These are phyloP conservation scores for Drosophila atripex DNA, from an alignment of 2,888 invertebrate species.

Conservation along the genomic window DNA sequence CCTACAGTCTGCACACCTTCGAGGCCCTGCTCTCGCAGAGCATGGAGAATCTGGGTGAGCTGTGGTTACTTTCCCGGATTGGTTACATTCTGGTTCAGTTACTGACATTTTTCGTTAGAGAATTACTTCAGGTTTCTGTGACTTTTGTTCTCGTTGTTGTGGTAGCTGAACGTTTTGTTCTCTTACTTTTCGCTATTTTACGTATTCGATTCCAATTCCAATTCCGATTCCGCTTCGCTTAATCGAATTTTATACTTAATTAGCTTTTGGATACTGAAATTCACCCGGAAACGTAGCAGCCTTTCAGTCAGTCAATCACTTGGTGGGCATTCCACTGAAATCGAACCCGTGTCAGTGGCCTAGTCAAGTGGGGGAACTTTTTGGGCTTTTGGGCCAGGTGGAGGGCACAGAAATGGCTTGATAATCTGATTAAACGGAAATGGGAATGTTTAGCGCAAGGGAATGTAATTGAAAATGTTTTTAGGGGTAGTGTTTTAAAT, in stretches of 20 bases:
- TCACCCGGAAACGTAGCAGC: conserved; percentile 11
- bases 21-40: conserved; percentile 96
- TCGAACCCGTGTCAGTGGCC: conserved; percentile 40
- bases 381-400: conserved; percentile 9
- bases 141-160: conserved; percentile 59
- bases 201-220: conserved; percentile 13
- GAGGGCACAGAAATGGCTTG: conserved; percentile 23
- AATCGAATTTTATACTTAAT: conserved; percentile 73
- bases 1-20: conserved; percentile 96
- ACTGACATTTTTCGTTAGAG: conserved; percentile 26
- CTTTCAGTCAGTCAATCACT: conserved; percentile 21
- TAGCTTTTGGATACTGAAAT: conserved; percentile 50
- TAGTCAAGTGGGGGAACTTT: conserved; percentile 39
- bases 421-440: conserved; percentile 69
- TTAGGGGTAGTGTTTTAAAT: not conserved
- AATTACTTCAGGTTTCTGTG: conserved; percentile 8
- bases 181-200: conserved; percentile 24
- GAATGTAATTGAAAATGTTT: not conserved
- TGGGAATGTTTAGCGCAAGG: conserved; percentile 21
- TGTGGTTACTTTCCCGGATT: not conserved
- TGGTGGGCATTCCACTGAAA: conserved; percentile 2
- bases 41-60: conserved; percentile 95
- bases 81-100: conserved; percentile 35
- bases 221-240: conserved; percentile 39
- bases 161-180: conserved; percentile 44